Evolutionary conservation across 2,113 vertebrate genomes (phyloP), one percentile per base, ranked within the genome.

Genomic region (Epinephelus cyanopodus): DNA sequence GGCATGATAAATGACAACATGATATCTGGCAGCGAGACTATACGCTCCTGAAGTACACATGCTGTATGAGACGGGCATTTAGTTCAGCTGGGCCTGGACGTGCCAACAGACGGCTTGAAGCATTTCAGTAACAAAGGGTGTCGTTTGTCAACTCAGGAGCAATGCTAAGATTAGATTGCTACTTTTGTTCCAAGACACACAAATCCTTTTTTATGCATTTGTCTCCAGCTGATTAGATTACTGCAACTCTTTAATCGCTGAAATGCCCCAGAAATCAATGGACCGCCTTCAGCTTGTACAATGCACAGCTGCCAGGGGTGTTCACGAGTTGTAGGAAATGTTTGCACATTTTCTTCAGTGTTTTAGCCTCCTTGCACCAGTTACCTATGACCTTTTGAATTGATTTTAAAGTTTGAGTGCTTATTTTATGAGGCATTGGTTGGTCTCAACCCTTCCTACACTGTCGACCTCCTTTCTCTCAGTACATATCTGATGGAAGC

Each of bases 1-100:
- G 39, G 45, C 13, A 42, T 74, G 82, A 91, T 65, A 78, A 83
- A 93, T 70, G 77, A 81, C 77, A 81, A 83, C 21, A 27, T 70
- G 47, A 65, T 70, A 70, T 73, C 52, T 76, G 60, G 76, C 67
- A 71, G 52, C 3, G 53, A 56, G 53, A 75, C 21, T 25, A 66
- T 33, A 17, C 25, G 53, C 70, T 63, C 10, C 47, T 72, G 54
- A 82, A 83, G 77, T 15, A 77, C 14, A 77, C 39, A 66, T n/a
- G 10, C 21, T 17, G 54, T 8, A 73, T 69, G 39, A 58, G 17
- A 56, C 57, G 29, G 18, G 64, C 65, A 66, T 74, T 80, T 19
- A 52, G 66, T 70, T 37, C 13, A 18, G 54, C 71, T 64, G 21
- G 21, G 23, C 64, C 4, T 23, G 15, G 37, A 60, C 56, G 12